These are phyloP conservation scores for Drosophila nigromelanica DNA, from an alignment of 1,140 invertebrate species.

Conservation along the genomic window DNA sequence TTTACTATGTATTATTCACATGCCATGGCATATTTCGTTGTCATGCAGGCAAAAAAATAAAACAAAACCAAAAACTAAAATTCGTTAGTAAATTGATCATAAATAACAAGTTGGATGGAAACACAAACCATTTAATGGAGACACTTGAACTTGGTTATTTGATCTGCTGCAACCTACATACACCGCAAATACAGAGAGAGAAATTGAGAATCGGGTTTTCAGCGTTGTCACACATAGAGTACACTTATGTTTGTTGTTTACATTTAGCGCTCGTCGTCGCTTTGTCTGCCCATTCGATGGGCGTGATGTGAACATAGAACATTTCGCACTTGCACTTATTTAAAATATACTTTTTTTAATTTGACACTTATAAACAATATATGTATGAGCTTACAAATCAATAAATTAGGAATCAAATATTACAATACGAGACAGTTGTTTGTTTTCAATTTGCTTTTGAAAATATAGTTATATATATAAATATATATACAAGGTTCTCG, in stretches of 20 bases:
- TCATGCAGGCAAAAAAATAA: constrained; percentile 30
- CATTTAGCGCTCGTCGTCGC: constrained; percentile 3
- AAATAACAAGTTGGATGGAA: constrained; percentile 19
- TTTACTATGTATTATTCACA: constrained; percentile 46
- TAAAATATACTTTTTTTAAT: constrained; percentile 67
- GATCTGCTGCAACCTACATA: constrained; percentile 19
- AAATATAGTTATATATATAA: constrained; percentile 28
- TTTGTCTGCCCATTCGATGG: constrained; percentile 25
- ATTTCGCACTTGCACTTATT: constrained; percentile 56
- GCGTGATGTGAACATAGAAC: constrained; percentile 51
- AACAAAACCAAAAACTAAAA: not conserved
- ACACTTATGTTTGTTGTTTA: not conserved
- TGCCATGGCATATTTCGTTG: constrained; percentile 32
- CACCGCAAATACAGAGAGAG: too few relatives aligned
- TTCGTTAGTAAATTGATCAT: constrained; percentile 29
- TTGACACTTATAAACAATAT: constrained; percentile 73
- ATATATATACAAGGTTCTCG: constrained; percentile 55
- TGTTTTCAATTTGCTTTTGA: constrained; percentile 13
- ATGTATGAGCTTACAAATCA: constrained; percentile 50
- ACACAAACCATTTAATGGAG: constrained; percentile 26
- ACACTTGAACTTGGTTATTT: constrained; percentile 28
- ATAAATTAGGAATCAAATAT: constrained; percentile 75
- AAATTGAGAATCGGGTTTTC: constrained; percentile 19
- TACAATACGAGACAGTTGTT: constrained; percentile 69
- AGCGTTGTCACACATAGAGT: not conserved